Base-by-base conservation (phyloP, 2,888 invertebrate species). In the Torymus auratus region DNA sequence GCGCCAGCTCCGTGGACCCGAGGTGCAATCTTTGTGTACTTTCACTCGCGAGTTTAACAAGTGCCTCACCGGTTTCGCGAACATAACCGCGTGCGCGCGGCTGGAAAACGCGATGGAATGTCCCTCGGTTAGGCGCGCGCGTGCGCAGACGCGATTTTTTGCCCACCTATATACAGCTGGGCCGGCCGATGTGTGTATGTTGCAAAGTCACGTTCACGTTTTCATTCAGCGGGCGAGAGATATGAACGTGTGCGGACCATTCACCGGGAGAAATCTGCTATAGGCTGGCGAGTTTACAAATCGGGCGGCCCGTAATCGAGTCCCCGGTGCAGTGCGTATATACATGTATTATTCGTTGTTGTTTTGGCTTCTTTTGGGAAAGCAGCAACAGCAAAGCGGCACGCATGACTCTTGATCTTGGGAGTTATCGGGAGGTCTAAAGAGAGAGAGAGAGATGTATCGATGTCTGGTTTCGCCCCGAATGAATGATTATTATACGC, bases 321-420 rank as follows among this genome's bases (percentile, higher is more conserved):
- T 14, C 55, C 60, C 70, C 58, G 28, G 15, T 41, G 15, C 15
- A 53, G 28, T 41, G n/a, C 12, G 7, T 12, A 2, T 7, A n/a
- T 23, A 62, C 11, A 15, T 1, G 28, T 13, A n/a, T 28, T 28
- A 28, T 28, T 28, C 14, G 60, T 14, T 60, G 53, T 56, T 60
- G 52, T 50, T 61, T 56, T 28, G 74, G 28, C 50, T 65, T 60
- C 61, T 50, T 61, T 74, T 80, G 69, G 69, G 79, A 80, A 80
- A 80, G 79, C 56, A 62, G 61, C 23, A 62, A 55, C 23, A 10
- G 5, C 0, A 15, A n/a, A 23, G 23, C 61, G 69, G 67, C 52
- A 58, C 13, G 50, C 28, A 58, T 20, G 74, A 64, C 53, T 69
- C 74, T 74, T 80, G 79, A 80, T 80, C 79, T 80, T 80, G 69